These are phyloP conservation scores for Matsumurasca onukii DNA, from an alignment of 1,140 invertebrate species.

Conservation along the genomic window DNA sequence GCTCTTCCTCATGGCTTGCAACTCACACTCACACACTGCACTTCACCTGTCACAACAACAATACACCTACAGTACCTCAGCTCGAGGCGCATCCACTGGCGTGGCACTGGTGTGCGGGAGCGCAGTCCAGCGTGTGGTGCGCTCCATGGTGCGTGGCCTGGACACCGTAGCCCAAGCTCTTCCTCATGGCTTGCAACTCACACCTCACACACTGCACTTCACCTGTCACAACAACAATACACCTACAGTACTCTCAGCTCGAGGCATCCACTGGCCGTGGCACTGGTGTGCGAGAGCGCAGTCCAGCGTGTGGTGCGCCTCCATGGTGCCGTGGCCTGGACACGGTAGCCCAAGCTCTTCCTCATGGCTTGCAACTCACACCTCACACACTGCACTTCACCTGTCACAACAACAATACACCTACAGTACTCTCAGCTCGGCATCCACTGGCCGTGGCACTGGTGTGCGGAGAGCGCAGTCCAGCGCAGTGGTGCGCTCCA, in stretches of 20 bases:
- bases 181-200: conserved; percentile 70
- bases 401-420: conserved; percentile 49
- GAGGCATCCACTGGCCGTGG: conserved; percentile 83
- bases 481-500: conserved; percentile 72
- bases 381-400: conserved; percentile 68
- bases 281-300: conserved; percentile 74
- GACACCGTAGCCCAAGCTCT: conserved; percentile 72
- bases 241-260: conserved; percentile 40
- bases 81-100: conserved; percentile 75
- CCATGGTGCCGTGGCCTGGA: conserved; percentile 70
- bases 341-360: conserved; percentile 71
- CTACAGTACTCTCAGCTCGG: conserved; percentile 45
- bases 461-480: conserved; percentile 71
- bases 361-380: conserved; percentile 76
- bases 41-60: too few relatives aligned
- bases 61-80: too few relatives aligned
- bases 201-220: conserved; percentile 72
- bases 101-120: conserved; percentile 75
- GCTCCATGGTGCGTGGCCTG: conserved; percentile 70
- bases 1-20: conserved; percentile 66
- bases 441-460: conserved; percentile 84
- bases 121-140: conserved; percentile 75
- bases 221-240: conserved; percentile 52
- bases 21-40: conserved; percentile 74
- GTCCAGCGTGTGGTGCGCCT: conserved; percentile 73